Conservation (phyloP, 2,797 vertebrate genomes). For the Amphiprion clarkii region DNA sequence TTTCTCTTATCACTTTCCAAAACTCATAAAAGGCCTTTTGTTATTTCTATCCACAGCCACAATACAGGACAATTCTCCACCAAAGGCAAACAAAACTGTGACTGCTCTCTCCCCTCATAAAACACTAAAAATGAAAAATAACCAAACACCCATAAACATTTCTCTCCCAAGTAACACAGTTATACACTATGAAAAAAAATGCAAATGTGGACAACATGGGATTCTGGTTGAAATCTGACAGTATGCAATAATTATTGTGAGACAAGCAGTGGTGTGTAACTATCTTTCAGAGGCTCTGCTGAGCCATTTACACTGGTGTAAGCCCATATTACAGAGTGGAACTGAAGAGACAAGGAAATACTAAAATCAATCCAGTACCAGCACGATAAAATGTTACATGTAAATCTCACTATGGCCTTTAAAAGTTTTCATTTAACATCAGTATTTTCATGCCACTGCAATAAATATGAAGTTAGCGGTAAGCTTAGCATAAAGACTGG, state of each 20-base stretch:
- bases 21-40: constrained; percentile 73
- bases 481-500: too few relatives aligned
- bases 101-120: constrained; percentile 78
- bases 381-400: too few relatives aligned
- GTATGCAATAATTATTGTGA: background rate
- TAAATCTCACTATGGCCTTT: too few relatives aligned
- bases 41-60: constrained; percentile 77
- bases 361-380: too few relatives aligned
- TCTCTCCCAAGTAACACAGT: background rate
- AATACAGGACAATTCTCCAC: constrained; percentile 81
- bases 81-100: constrained; percentile 75
- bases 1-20: constrained; percentile 78
- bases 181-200: background rate
- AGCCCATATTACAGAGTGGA: too few relatives aligned
- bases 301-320: too few relatives aligned
- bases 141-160: too few relatives aligned
- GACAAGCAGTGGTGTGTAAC: background rate
- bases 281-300: background rate
- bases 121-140: constrained; percentile 11
- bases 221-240: background rate
- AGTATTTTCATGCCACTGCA: too few relatives aligned
- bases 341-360: too few relatives aligned
- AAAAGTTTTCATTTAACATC: too few relatives aligned
- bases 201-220: background rate
- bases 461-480: too few relatives aligned